Evolutionary conservation across 2,888 invertebrate genomes (phyloP), one percentile per base, ranked within the genome.

Genomic region (Stegophylla sp.): DNA sequence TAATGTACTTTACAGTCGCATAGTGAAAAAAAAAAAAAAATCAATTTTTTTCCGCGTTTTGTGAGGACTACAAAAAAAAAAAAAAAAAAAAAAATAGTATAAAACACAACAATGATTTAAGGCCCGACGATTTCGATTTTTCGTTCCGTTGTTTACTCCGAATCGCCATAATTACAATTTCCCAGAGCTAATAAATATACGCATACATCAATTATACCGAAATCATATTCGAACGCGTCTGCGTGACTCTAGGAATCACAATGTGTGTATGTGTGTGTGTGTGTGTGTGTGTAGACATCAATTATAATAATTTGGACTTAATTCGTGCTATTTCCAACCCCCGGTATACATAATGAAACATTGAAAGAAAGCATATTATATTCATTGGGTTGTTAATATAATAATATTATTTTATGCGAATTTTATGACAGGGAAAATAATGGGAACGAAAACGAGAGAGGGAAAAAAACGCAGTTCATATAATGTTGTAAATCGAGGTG

Each of bases 401-500:
- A n/a, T n/a, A n/a, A 5, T 69, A 28, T 69, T 69, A 26, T 17
- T 51, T 28, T 34, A 34, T 20, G 53, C n/a, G n/a, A n/a, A n/a
- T n/a, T n/a, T n/a, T n/a, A n/a, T n/a, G n/a, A n/a, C 9, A 34
- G 34, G n/a, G 7, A 34, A 5, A 34, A 34, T 56, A 23, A 56
- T 56, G 20, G 7, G 3, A 23, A 9, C 34, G 20, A 28, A 41
- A 17, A 34, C 15, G 1, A 34, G 34, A 51, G n/a, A 1, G 7
- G 34, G 51, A 51, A 48, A 28, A 48, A 48, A 75, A 53, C 28
- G 23, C 20, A 53, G 15, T 3, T n/a, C 23, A 72, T 17, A 26
- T 41, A 20, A 66, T 20, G 0, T 7, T 34, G 64, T 66, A 76
- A 67, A 45, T 48, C 56, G 28, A 69, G 77, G 67, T 45, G 45